Evolutionary conservation across 2,797 vertebrate species (phyloP).

Genomic region (Falco peregrinus): DNA sequence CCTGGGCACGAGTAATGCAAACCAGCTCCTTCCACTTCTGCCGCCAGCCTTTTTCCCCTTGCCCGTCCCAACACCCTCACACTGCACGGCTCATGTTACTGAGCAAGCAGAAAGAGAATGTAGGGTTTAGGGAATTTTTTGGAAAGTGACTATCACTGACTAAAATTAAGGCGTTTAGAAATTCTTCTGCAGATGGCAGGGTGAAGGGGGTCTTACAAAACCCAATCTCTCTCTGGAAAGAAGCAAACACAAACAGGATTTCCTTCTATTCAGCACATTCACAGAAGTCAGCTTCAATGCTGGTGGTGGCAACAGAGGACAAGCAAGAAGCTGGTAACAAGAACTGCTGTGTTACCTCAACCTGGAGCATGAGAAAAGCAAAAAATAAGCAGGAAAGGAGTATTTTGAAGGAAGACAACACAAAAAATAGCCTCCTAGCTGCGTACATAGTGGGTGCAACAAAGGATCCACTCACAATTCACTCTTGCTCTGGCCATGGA

Average conservation of each 20-base stretch:
- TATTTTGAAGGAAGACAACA: background rate
- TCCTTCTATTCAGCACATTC: background rate
- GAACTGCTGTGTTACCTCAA: background rate
- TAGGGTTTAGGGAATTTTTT: background rate
- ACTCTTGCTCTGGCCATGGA: background rate
- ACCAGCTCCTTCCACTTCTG: background rate
- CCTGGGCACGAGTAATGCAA: background rate
- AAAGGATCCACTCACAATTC: background rate
- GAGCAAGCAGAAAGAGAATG: background rate
- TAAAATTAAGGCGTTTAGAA: background rate
- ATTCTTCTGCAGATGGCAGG: background rate
- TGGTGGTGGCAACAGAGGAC: background rate
- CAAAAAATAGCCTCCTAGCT: background rate
- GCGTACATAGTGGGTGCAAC: accelerated
- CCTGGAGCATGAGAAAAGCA: background rate
- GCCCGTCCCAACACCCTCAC: accelerated
- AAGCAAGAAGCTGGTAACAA: background rate
- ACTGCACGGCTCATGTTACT: accelerated
- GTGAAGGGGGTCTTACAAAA: accelerated
- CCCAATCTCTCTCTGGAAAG: background rate
- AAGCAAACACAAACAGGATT: background rate
- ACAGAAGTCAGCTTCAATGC: background rate
- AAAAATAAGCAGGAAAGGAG: background rate
- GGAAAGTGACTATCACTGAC: background rate
- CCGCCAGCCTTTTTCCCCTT: background rate